These are phyloP conservation scores for Triplophysa bombifrons DNA, from an alignment of 2,797 vertebrate genomes.

Conservation along the genomic window DNA sequence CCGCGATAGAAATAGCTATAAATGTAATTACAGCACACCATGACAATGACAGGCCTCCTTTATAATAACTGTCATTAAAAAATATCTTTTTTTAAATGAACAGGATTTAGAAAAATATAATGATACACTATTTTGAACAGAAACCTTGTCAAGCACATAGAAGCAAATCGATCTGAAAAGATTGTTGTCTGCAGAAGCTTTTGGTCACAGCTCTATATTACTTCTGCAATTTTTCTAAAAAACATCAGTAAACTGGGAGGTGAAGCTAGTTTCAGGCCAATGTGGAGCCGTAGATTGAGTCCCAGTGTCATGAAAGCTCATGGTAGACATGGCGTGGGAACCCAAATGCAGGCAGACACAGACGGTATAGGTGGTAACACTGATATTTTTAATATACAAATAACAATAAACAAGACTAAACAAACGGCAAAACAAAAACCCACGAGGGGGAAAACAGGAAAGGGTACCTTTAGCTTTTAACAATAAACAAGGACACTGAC, in stretches of 20 bases:
- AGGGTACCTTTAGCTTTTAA: too few relatives aligned
- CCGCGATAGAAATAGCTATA: background rate
- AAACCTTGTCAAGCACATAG: background rate
- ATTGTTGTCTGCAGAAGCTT: background rate
- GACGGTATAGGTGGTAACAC: too few relatives aligned
- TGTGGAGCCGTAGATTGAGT: constrained; percentile 30
- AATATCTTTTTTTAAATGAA: background rate
- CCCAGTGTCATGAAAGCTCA: too few relatives aligned
- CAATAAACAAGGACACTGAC: too few relatives aligned
- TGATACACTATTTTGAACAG: background rate
- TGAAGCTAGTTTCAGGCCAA: background rate
- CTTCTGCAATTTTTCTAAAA: background rate
- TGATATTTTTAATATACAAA: too few relatives aligned
- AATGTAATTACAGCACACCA: background rate
- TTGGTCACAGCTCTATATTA: background rate
- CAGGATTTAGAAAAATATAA: background rate
- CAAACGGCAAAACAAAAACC: too few relatives aligned
- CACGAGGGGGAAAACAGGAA: too few relatives aligned
- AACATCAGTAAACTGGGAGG: background rate
- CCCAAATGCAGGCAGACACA: too few relatives aligned
- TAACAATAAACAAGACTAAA: too few relatives aligned
- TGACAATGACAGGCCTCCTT: background rate
- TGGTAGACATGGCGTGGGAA: too few relatives aligned
- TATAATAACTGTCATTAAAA: background rate
- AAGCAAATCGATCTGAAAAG: background rate